Percentiles rank a stretch among this genome's conserved stretches.
These are phyloP conservation scores for Scophthalmus maximus DNA, from an alignment of 2,113 vertebrate species.

Conservation along the genomic window DNA sequence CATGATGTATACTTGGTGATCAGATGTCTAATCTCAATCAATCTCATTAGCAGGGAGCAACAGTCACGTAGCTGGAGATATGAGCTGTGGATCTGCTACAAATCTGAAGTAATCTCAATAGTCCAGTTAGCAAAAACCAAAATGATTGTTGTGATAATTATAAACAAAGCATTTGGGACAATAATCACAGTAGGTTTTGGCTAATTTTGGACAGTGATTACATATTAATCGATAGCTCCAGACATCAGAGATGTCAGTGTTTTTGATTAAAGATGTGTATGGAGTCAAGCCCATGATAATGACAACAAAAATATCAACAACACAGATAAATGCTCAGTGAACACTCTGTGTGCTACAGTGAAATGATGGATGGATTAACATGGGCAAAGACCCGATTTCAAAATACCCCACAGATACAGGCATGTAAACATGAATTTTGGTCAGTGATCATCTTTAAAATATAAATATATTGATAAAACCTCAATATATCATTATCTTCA, in stretches of 20 bases:
- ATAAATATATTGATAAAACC: no score
- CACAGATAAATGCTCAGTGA: conserved; percentile 37
- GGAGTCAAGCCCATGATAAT: conserved; percentile 63
- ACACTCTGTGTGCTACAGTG: background rate
- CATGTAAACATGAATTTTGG: no score
- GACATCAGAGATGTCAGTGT: conserved; percentile 46
- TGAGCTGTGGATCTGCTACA: conserved; percentile 1
- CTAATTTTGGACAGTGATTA: background rate
- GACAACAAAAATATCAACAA: conserved; percentile 39
- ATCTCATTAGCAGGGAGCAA: conserved; percentile 15
- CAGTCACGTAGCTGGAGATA: background rate
- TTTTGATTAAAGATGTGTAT: conserved; percentile 28
- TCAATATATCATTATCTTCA: no score
- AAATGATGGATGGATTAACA: no score
- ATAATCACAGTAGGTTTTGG: conserved; percentile 1
- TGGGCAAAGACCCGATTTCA: no score
- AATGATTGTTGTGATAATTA: background rate
- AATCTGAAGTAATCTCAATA: background rate
- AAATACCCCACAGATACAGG: no score
- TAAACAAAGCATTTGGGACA: background rate
- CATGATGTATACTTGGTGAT: conserved; percentile 39
- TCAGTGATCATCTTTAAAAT: no score
- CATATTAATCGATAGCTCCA: conserved; percentile 29
- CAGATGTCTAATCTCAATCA: conserved; percentile 21
- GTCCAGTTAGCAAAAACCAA: background rate